Percentiles rank a stretch among this genome's conserved stretches.
phyloP scores from a whole-genome alignment of 2,113 vertebrate genomes.

The Percina caprodes region DNA sequence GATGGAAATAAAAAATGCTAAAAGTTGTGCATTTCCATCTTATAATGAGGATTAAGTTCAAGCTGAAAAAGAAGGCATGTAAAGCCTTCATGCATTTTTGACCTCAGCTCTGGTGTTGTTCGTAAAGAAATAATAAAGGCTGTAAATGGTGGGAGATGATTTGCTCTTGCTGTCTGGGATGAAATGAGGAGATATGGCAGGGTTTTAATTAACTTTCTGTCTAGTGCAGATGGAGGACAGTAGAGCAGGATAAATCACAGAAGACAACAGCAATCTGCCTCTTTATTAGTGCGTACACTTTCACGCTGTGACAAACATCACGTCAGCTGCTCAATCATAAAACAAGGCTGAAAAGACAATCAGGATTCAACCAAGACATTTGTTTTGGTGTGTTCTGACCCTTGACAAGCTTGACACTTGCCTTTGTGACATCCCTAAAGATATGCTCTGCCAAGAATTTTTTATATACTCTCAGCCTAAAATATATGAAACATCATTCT shows the following conservation, averaged over 20 bases:
- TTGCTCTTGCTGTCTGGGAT: slow-evolving; percentile 66
- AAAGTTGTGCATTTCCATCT: slow-evolving; percentile 16
- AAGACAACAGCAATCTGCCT: slow-evolving; percentile 76
- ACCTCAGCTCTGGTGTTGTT: slow-evolving; percentile 47
- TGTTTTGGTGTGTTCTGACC: slow-evolving; percentile 39
- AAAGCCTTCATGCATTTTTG: slow-evolving; percentile 19
- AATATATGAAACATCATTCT: slow-evolving; percentile 20
- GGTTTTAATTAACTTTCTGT: slow-evolving; percentile 80
- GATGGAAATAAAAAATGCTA: slow-evolving; percentile 20
- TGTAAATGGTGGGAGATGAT: slow-evolving; percentile 71
- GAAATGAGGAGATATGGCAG: slow-evolving; percentile 65
- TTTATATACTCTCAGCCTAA: slow-evolving; percentile 3
- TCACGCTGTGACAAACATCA: slow-evolving; percentile 61
- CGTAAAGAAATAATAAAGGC: slow-evolving; percentile 68
- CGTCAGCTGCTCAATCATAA: slow-evolving; percentile 69
- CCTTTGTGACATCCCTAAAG: slow-evolving; percentile 19
- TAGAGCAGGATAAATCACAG: slow-evolving; percentile 76
- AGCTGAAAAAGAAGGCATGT: neutral
- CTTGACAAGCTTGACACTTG: slow-evolving; percentile 10
- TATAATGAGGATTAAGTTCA: slow-evolving; percentile 26
- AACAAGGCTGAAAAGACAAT: slow-evolving; percentile 58
- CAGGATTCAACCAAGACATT: slow-evolving; percentile 42
- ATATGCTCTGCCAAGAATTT: slow-evolving; percentile 2
- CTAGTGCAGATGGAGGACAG: slow-evolving; percentile 67
- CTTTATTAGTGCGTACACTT: slow-evolving; percentile 71